A percentile compares a stretch with the other conserved stretches of the same genome.
These are phyloP conservation scores for Drosophila tropicalis DNA, from an alignment of 1,140 invertebrate species.

Conservation along the genomic window DNA sequence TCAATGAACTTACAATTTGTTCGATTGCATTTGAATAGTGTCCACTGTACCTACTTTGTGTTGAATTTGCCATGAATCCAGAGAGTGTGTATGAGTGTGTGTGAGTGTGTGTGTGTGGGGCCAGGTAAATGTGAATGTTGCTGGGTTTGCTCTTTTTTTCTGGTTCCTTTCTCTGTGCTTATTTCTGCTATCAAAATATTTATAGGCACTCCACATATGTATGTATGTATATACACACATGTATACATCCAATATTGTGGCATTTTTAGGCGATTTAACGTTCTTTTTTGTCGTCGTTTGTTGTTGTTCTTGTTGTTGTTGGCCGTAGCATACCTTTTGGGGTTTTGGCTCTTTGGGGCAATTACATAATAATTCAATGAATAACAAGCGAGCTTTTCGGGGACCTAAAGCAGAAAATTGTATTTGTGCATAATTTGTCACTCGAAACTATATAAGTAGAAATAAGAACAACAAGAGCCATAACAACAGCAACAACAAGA, in stretches of 20 bases:
- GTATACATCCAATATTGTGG: conserved; percentile 36
- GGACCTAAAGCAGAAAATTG: background rate
- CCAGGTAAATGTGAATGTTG: conserved; percentile 72
- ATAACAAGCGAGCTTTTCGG: conserved; percentile 51
- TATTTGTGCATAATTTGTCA: conserved; percentile 42
- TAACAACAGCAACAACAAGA: conserved; percentile 3
- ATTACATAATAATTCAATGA: conserved; percentile 78
- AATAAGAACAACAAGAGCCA: conserved; percentile 5
- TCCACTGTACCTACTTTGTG: conserved; percentile 7
- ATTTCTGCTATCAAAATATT: conserved; percentile 68
- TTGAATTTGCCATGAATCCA: background rate
- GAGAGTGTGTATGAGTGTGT: conserved; percentile 31
- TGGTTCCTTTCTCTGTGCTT: conserved; percentile 29
- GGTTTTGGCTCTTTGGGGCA: conserved; percentile 45
- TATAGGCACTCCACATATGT: conserved; percentile 59
- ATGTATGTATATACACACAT: conserved; percentile 17
- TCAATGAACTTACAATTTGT: too few species aligned
- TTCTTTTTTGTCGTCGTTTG: conserved; percentile 24
- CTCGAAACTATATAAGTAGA: conserved; percentile 25
- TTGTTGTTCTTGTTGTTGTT: background rate
- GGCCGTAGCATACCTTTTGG: conserved; percentile 7
- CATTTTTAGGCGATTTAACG: conserved; percentile 59
- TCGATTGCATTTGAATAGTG: background rate
- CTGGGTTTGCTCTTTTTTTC: conserved; percentile 54
- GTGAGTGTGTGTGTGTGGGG: conserved; percentile 46